Conservation (phyloP, 2,113 vertebrate genomes). For the Mystacornis crossleyi region DNA sequence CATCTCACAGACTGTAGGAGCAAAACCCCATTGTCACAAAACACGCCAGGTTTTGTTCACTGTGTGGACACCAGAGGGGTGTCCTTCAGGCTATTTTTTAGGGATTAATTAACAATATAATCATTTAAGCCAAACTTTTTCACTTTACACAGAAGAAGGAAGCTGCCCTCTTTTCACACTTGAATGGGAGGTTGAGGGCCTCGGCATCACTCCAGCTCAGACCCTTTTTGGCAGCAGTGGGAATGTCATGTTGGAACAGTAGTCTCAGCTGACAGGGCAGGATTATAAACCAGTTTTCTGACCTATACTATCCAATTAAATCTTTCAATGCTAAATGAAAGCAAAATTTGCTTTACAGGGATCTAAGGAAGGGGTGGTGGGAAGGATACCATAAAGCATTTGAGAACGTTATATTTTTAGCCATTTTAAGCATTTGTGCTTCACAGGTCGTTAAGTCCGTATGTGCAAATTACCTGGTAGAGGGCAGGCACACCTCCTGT, state of each 20-base stretch:
- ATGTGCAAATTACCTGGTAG: accelerated
- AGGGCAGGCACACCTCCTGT: background rate
- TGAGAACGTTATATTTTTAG: background rate
- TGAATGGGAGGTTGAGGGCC: background rate
- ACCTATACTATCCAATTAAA: background rate
- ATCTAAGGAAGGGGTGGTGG: accelerated
- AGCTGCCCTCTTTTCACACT: background rate
- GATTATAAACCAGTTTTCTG: background rate
- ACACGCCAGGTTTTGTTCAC: accelerated
- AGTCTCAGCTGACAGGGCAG: background rate
- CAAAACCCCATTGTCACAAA: background rate
- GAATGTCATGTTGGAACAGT: background rate
- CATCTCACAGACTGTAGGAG: background rate
- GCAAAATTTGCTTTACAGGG: background rate
- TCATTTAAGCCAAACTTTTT: background rate
- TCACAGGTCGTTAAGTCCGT: accelerated
- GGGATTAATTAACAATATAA: background rate
- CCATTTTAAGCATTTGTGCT: background rate
- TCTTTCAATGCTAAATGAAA: background rate
- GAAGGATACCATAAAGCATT: background rate
- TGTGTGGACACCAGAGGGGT: background rate
- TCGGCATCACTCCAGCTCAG: background rate
- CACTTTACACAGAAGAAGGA: background rate
- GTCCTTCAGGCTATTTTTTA: background rate
- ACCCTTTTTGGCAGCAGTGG: background rate